Conservation (phyloP, 2,113 vertebrate genomes). For the Elephas maximus region DNA sequence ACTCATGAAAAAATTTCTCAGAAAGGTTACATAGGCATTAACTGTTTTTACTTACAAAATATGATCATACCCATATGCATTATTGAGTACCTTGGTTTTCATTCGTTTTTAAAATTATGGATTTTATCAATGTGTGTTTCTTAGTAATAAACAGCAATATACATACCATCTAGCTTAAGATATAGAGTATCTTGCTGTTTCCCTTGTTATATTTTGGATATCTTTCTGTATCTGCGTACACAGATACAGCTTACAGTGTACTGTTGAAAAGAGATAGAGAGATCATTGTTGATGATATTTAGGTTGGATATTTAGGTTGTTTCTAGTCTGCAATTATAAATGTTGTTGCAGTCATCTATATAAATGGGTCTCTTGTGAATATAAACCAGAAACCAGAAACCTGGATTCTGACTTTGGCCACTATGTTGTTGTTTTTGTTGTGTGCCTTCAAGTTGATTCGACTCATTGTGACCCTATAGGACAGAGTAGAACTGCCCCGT, state of each 20-base stretch:
- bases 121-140: not conserved
- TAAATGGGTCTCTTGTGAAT: not conserved
- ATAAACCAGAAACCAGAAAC: too few species aligned
- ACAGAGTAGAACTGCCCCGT: too few species aligned
- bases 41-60: constrained; percentile 19
- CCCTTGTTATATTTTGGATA: not conserved
- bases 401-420: too few species aligned
- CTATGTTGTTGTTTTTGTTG: too few species aligned
- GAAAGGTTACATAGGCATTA: not conserved
- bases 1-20: not conserved
- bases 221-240: not conserved
- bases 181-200: not conserved
- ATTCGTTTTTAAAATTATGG: not conserved
- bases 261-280: not conserved
- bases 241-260: not conserved
- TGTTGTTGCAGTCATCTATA: not conserved
- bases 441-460: too few species aligned
- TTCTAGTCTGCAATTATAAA: not conserved
- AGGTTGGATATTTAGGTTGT: not conserved
- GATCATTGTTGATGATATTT: not conserved
- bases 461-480: too few species aligned
- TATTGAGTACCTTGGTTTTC: not conserved
- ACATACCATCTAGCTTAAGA: not conserved
- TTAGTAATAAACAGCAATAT: not conserved
- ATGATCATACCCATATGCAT: not conserved